Percentiles rank a stretch among this genome's conserved stretches.
Conservation (phyloP, 2,113 vertebrate genomes). For the Puffinus mauretanicus region DNA sequence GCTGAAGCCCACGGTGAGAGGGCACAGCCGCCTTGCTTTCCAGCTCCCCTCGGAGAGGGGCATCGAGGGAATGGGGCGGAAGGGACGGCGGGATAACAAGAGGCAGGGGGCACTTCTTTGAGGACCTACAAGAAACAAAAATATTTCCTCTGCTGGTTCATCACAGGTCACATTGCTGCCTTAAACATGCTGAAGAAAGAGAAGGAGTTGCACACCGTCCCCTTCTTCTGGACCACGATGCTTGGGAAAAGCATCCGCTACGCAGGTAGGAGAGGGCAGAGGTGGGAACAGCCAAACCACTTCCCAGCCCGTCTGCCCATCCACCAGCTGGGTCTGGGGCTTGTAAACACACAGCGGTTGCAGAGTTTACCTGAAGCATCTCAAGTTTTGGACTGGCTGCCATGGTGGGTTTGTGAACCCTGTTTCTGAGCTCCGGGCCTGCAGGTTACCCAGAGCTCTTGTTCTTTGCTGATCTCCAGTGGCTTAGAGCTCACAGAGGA, state of each 20-base stretch:
- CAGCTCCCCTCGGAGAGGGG: neutral
- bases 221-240: slow-evolving; percentile 87
- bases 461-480: neutral
- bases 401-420: rapidly evolving
- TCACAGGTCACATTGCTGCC: slow-evolving; percentile 81
- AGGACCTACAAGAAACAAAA: neutral
- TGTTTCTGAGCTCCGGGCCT: neutral
- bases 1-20: slow-evolving; percentile 84
- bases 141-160: neutral
- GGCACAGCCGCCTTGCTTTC: rapidly evolving
- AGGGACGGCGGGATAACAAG: neutral
- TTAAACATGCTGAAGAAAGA: slow-evolving; percentile 81
- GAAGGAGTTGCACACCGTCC: slow-evolving; percentile 74
- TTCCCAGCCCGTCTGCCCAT: neutral
- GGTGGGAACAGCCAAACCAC: neutral
- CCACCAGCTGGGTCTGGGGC: neutral
- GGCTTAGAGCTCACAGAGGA: neutral
- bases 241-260: slow-evolving; percentile 82
- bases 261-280: slow-evolving; percentile 66
- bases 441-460: neutral
- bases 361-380: neutral
- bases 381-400: neutral
- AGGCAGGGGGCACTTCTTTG: neutral
- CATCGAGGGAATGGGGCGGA: neutral
- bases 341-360: neutral